Percentiles rank a stretch among this genome's conserved stretches.
Conservation (phyloP, 2,797 vertebrate species). For the Galaxias olidus region DNA sequence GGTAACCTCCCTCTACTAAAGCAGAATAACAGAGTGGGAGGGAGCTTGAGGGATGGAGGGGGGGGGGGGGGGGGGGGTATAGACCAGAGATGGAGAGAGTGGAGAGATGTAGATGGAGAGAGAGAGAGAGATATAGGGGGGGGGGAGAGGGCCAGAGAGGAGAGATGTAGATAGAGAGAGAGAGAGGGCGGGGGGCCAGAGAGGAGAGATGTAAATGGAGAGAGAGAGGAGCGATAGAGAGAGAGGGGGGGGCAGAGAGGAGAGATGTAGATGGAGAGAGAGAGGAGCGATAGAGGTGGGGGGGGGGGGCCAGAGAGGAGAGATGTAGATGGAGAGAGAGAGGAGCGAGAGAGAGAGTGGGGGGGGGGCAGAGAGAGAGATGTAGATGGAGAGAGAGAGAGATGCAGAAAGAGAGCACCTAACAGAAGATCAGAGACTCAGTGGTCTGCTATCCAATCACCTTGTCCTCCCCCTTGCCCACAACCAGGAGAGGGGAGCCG, state of each 20-base stretch:
- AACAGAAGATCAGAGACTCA: conserved; percentile 73
- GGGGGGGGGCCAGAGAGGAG: no score
- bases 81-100: no score
- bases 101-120: conserved; percentile 38
- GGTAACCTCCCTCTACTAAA: conserved; percentile 22
- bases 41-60: conserved; percentile 20
- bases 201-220: conserved; percentile 20
- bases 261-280: conserved; percentile 25
- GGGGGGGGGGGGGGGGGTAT: no score
- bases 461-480: conserved; percentile 64
- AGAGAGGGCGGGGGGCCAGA: conserved; percentile 19
- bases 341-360: conserved; percentile 9
- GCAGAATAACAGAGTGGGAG: conserved; percentile 45
- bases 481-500: conserved; percentile 68
- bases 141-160: no score
- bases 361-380: neutral
- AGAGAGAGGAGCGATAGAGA: conserved; percentile 37
- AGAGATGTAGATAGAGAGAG: conserved; percentile 25
- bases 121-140: no score
- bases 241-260: conserved; percentile 16
- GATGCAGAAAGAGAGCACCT: conserved; percentile 51
- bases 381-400: conserved; percentile 33
- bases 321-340: conserved; percentile 31
- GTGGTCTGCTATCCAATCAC: conserved; percentile 74
- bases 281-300: no score